A percentile compares a stretch with the other conserved stretches of the same genome.
Conservation (phyloP, 2,797 vertebrate species). For the Buceros bicornis region DNA sequence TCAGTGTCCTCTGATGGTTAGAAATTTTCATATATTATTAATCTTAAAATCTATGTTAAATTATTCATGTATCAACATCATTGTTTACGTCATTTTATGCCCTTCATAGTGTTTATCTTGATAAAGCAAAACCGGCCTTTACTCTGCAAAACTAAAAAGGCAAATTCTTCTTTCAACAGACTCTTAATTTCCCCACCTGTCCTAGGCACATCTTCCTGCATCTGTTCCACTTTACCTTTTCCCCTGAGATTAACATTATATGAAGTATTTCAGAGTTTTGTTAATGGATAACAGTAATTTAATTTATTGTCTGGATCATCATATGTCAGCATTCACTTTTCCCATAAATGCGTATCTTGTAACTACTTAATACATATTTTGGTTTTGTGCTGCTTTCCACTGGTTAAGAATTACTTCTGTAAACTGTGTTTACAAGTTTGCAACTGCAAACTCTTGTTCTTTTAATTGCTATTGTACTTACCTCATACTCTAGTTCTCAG, state of each 20-base stretch:
- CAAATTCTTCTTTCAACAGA: not conserved
- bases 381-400: not conserved
- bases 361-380: not conserved
- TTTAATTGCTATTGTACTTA: not conserved
- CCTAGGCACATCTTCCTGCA: not conserved
- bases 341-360: not conserved
- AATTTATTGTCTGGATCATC: not conserved
- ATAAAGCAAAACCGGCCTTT: not conserved
- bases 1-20: not conserved
- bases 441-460: not conserved
- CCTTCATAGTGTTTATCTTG: not conserved
- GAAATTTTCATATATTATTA: not conserved
- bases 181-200: not conserved
- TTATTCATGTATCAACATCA: not conserved
- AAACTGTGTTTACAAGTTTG: not conserved
- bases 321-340: not conserved
- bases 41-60: not conserved
- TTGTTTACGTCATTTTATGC: not conserved
- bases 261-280: not conserved
- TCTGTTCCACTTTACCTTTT: not conserved
- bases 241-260: not conserved
- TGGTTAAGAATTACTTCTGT: not conserved
- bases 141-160: not conserved
- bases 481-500: not conserved
- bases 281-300: not conserved